These are phyloP conservation scores for Geopemphigus sp. DNA, from an alignment of 1,140 invertebrate species.

Conservation along the genomic window DNA sequence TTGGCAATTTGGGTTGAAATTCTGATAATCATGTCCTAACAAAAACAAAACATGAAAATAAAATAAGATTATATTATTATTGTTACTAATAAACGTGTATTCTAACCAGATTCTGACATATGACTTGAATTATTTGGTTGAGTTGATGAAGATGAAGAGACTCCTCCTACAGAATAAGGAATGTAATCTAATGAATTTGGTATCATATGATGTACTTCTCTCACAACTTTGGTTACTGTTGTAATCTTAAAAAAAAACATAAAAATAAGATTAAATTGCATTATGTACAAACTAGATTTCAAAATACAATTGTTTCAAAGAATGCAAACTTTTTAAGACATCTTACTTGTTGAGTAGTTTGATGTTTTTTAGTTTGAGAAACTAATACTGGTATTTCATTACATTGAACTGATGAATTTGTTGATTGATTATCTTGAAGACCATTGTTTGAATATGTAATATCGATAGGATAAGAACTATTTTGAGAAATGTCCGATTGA, in stretches of 20 bases:
- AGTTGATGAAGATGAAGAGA: constrained; percentile 3
- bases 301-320: neutral
- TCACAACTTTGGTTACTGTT: constrained; percentile 66
- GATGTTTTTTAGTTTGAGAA: constrained; percentile 62
- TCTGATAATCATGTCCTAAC: constrained; percentile 44
- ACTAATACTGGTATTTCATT: constrained; percentile 60
- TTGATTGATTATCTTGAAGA: constrained; percentile 61
- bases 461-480: constrained; percentile 55
- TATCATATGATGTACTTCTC: constrained; percentile 67
- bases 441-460: constrained; percentile 59
- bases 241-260: constrained; percentile 57
- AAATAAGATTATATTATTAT: neutral
- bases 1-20: constrained; percentile 37
- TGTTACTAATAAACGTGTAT: neutral
- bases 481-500: constrained; percentile 54
- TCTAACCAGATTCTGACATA: constrained; percentile 47
- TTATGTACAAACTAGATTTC: neutral
- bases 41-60: neutral
- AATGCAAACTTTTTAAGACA: neutral
- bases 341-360: constrained; percentile 62
- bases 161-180: constrained; percentile 51
- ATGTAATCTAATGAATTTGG: constrained; percentile 57
- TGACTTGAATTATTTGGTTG: constrained; percentile 33
- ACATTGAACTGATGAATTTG: constrained; percentile 61
- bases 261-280: neutral